phyloP scores from a whole-genome alignment of 2,888 invertebrate species.

The Pantelozetes paolii region DNA sequence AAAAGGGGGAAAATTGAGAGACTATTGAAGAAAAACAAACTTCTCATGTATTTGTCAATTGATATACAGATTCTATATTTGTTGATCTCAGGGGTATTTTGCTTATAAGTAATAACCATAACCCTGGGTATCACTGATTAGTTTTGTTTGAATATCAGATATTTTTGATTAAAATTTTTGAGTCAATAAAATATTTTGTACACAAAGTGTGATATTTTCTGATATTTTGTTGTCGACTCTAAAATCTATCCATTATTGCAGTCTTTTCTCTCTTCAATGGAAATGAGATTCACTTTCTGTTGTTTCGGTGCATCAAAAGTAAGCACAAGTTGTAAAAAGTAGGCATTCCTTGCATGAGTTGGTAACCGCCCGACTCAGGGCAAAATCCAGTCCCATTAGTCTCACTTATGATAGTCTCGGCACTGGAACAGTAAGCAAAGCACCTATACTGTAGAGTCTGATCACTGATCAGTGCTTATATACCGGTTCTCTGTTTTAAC shows the following conservation, averaged over 20 bases:
- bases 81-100: no score
- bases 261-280: background rate
- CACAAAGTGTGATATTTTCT: background rate
- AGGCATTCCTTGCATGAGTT: constrained; percentile 9
- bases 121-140: no score
- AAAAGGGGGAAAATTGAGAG: no score
- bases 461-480: background rate
- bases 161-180: no score
- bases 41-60: no score
- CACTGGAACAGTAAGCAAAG: background rate
- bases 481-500: constrained; percentile 3
- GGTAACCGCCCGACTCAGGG: constrained; percentile 12
- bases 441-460: no score
- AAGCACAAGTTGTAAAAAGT: constrained; percentile 26
- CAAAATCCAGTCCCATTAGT: constrained; percentile 23
- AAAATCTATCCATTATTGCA: no score
- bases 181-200: background rate
- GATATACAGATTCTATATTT: no score
- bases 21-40: no score
- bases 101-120: no score
- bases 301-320: constrained; percentile 26
- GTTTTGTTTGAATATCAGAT: no score
- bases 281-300: background rate
- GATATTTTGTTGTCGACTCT: no score
- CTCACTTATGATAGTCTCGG: background rate